Conservation (phyloP, 1,140 invertebrate genomes). For the Pemphigus obesinymphae region DNA sequence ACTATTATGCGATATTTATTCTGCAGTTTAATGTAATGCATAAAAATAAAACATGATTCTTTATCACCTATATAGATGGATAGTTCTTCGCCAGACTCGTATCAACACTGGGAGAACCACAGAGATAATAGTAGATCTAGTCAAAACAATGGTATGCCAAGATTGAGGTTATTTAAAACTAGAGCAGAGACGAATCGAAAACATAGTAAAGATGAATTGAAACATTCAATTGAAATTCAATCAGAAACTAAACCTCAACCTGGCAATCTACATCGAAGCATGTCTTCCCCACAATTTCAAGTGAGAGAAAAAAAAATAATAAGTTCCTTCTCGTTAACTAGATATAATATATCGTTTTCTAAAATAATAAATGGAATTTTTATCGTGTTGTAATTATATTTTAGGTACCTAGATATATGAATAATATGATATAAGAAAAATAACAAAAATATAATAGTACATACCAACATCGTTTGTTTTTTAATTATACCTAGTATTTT, state of each 20-base stretch:
- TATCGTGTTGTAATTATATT: too few species aligned
- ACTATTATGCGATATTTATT: too few species aligned
- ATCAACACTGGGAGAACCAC: slow-evolving; percentile 51
- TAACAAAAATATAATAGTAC: too few species aligned
- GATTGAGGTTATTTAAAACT: slow-evolving; percentile 66
- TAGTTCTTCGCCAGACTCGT: slow-evolving; percentile 57
- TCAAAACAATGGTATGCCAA: slow-evolving; percentile 49
- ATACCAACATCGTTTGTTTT: too few species aligned
- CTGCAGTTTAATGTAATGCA: too few species aligned
- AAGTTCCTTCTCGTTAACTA: too few species aligned
- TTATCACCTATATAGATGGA: slow-evolving; percentile 47
- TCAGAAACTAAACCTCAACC: slow-evolving; percentile 41
- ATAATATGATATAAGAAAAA: too few species aligned
- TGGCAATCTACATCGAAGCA: slow-evolving; percentile 52
- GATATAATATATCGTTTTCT: too few species aligned
- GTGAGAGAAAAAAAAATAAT: slow-evolving; percentile 42
- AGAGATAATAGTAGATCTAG: slow-evolving; percentile 35
- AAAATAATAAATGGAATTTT: too few species aligned
- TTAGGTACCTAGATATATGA: too few species aligned
- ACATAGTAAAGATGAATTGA: slow-evolving; percentile 43
- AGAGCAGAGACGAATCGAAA: slow-evolving; percentile 57
- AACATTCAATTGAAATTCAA: slow-evolving; percentile 39
- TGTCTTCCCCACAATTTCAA: slow-evolving; percentile 62
- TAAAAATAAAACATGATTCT: too few species aligned
- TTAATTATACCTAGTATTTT: too few species aligned